Evolutionary conservation across 2,888 invertebrate species (phyloP).

Genomic region (Cerceris ruficornis): DNA sequence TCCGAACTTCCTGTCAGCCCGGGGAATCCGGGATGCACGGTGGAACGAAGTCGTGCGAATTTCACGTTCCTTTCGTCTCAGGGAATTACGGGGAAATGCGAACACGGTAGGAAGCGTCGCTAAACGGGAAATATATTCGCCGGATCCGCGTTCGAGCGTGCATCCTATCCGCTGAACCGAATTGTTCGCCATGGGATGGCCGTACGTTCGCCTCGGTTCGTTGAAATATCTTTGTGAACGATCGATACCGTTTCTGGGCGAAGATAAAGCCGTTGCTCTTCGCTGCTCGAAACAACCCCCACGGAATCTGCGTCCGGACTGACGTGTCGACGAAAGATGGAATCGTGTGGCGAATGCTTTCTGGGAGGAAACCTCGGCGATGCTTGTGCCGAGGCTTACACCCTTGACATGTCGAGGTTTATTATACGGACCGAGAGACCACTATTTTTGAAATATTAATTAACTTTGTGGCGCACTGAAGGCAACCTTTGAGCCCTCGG

Average conservation of each 20-base stretch:
- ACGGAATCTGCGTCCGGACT: neutral
- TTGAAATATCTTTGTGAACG: constrained; percentile 1
- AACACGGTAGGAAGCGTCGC: neutral
- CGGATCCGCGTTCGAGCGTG: constrained; percentile 7
- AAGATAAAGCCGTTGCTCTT: neutral
- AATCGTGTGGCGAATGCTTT: too few relatives aligned
- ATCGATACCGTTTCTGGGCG: constrained; percentile 1
- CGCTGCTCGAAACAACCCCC: neutral
- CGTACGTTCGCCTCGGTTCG: constrained; percentile 7
- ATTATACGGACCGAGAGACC: too few relatives aligned
- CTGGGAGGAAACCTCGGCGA: too few relatives aligned
- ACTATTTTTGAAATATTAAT: too few relatives aligned
- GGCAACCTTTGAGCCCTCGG: too few relatives aligned
- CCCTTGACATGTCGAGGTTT: too few relatives aligned
- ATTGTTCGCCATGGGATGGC: constrained; percentile 2
- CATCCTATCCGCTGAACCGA: constrained; percentile 5
- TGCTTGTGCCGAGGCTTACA: too few relatives aligned
- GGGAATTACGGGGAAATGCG: neutral
- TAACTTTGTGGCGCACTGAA: too few relatives aligned
- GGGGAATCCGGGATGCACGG: neutral
- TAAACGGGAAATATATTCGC: constrained; percentile 24
- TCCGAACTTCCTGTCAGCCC: neutral
- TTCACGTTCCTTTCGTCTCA: neutral
- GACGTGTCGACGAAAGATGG: neutral
- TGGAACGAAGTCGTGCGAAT: neutral